These are phyloP conservation scores for Zaprionus gabonicus DNA, from an alignment of 1,140 invertebrate species.

Conservation along the genomic window DNA sequence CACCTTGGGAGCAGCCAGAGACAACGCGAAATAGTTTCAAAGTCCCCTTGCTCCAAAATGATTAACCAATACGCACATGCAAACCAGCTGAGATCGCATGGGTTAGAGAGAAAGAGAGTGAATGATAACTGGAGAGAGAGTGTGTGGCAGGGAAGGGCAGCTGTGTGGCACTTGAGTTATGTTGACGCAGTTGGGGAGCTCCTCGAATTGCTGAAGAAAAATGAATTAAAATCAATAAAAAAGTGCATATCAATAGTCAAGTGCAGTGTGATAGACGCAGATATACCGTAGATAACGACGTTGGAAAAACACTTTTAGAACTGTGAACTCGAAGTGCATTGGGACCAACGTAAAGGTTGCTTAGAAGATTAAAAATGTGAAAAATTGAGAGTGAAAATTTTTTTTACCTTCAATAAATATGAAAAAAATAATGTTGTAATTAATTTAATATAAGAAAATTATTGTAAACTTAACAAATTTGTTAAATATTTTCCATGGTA, in stretches of 20 bases:
- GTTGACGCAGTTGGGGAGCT: slow-evolving; percentile 49
- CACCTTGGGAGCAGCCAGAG: slow-evolving; percentile 18
- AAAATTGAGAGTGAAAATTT: no score
- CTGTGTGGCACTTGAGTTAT: slow-evolving; percentile 42
- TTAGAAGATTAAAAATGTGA: neutral
- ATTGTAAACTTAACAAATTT: no score
- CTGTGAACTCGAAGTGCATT: neutral
- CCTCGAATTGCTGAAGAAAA: slow-evolving; percentile 48
- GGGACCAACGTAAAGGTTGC: neutral
- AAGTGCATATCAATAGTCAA: slow-evolving; percentile 1
- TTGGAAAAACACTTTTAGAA: neutral
- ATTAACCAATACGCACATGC: slow-evolving; percentile 62
- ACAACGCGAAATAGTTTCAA: slow-evolving; percentile 15
- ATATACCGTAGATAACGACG: slow-evolving; percentile 1
- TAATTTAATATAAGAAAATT: no score
- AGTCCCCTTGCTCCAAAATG: slow-evolving; percentile 45
- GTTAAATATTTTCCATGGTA: no score
- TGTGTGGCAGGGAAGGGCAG: neutral
- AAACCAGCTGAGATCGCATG: slow-evolving; percentile 21
- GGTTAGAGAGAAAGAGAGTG: neutral
- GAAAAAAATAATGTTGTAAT: neutral
- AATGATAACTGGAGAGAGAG: slow-evolving; percentile 13
- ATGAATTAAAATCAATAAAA: slow-evolving; percentile 77
- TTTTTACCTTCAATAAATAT: neutral
- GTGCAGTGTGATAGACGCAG: neutral